These are phyloP conservation scores for Bolborhynchus lineola DNA, from an alignment of 2,113 vertebrate genomes.

Conservation along the genomic window DNA sequence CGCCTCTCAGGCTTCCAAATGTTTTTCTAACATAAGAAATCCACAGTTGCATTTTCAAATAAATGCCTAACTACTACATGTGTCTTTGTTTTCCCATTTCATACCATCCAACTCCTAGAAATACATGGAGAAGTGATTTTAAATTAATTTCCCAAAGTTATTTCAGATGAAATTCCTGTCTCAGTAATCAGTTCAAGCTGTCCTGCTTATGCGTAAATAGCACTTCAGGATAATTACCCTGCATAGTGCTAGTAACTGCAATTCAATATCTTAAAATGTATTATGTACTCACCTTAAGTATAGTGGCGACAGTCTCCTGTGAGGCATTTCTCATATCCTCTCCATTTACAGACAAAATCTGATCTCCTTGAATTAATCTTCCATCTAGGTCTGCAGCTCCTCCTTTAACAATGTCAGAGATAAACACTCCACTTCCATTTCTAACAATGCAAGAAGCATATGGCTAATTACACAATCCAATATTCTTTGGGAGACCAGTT, in stretches of 20 bases:
- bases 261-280: neutral
- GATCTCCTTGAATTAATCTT: constrained; percentile 95
- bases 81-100: neutral
- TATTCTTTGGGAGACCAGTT: constrained; percentile 55
- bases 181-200: neutral
- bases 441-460: constrained; percentile 71
- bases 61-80: neutral
- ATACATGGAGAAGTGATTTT: neutral
- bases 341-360: constrained; percentile 91
- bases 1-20: neutral
- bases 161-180: neutral
- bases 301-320: constrained; percentile 89
- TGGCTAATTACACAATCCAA: constrained; percentile 54
- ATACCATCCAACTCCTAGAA: neutral
- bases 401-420: constrained; percentile 95
- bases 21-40: neutral
- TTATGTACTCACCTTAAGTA: constrained; percentile 85
- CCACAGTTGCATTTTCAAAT: neutral
- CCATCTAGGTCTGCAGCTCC: constrained; percentile 93
- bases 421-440: constrained; percentile 89
- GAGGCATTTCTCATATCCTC: constrained; percentile 89
- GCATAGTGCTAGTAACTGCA: neutral
- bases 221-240: constrained; percentile 20
- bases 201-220: neutral
- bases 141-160: neutral